Evolutionary conservation across 2,797 vertebrate genomes (phyloP).

Genomic region (Ataeniobius toweri): DNA sequence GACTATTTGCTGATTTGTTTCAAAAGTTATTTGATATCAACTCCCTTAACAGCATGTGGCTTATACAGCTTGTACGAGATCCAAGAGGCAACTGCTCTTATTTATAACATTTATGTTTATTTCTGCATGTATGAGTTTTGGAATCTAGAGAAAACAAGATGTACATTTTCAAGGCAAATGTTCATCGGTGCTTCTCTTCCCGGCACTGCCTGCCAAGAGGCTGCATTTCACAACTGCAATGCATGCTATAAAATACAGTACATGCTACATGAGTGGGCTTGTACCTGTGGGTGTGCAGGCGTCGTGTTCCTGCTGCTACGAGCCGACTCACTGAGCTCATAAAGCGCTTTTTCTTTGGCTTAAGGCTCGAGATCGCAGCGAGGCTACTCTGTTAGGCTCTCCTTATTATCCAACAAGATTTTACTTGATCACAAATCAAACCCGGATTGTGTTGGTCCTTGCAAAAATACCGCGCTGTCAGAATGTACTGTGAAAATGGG

Average conservation of each 20-base stretch:
- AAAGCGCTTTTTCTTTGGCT: constrained; percentile 64
- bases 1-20: neutral
- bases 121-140: neutral
- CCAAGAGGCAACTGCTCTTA: neutral
- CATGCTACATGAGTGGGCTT: constrained; percentile 69
- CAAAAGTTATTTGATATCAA: neutral
- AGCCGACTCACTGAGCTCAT: constrained; percentile 49
- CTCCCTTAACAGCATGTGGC: neutral
- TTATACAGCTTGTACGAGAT: neutral
- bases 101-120: neutral
- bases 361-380: constrained; percentile 57
- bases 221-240: constrained; percentile 1
- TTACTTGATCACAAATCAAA: constrained; percentile 61
- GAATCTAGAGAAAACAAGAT: neutral
- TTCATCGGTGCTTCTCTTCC: neutral
- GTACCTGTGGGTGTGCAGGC: constrained; percentile 57
- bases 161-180: neutral
- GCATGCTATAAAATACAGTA: constrained; percentile 1
- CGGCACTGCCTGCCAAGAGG: neutral
- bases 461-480: constrained; percentile 49
- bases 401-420: constrained; percentile 57
- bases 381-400: constrained; percentile 32
- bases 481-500: constrained; percentile 41
- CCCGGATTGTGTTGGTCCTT: constrained; percentile 45
- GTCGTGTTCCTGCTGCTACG: constrained; percentile 47